Evolutionary conservation across 2,113 vertebrate genomes (phyloP), one percentile per base, ranked within the genome.

Genomic region (Archilochus colubris): DNA sequence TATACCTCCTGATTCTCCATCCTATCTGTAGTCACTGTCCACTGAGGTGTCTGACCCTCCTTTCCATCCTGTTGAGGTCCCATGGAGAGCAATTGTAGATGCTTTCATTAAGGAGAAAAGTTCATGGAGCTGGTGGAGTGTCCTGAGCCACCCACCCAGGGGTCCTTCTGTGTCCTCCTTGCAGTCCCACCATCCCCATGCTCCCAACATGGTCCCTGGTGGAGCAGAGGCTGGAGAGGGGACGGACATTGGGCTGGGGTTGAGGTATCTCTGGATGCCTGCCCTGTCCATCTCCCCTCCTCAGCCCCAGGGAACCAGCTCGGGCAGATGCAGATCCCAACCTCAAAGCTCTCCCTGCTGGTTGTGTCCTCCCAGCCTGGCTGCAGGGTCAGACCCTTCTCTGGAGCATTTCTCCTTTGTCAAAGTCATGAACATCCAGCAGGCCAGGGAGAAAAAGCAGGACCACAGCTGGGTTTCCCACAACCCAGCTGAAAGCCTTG

Each of bases 161-260:
- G 17, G 4, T 69, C 69, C 61, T 46, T 46, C 67, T 24, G 31
- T 23, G 23, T 55, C 59, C 77, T 55, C 17, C 67, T 55, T 30
- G 0, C 67, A 53, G 79, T 27, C 16, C 62, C 25, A 0, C 0
- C 5, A 3, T 36, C 31, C 66, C 20, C 58, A 25, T 18, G 33
- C 40, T 80, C 51, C 87, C 1, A 0, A 3, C 14, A 2, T 3
- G 16, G 40, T 62, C n/a, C 62, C 31, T 4, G 1, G 6, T 33
- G n/a, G 40, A 70, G 55, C 3, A 0, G 58, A 59, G 50, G 51
- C 44, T 1, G 4, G 67, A 12, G 31, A 30, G 44, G 38, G 28
- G 23, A 33, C 55, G 18, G 1, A 0, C 2, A 2, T 53, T 17
- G 19, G 4, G 7, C 28, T n/a, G 8, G 48, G 11, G 4, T 17